Evolutionary conservation across 2,797 vertebrate species (phyloP).

Genomic region (Taenioides sp.): DNA sequence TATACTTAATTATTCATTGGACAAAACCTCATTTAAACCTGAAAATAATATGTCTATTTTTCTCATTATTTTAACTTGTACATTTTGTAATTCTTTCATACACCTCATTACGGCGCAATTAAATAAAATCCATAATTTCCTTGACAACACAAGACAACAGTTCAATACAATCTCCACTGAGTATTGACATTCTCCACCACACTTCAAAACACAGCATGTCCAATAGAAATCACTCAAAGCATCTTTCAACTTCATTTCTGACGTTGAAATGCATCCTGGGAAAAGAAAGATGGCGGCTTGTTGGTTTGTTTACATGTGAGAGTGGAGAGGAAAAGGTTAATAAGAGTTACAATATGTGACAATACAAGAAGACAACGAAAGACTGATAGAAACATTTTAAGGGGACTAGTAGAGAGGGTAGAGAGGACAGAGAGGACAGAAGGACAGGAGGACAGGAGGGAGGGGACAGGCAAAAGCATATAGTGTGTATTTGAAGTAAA

Average conservation of each 20-base stretch:
- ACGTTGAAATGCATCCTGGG: constrained; percentile 58
- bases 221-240: constrained; percentile 30
- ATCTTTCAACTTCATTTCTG: constrained; percentile 65
- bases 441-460: constrained; percentile 25
- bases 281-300: constrained; percentile 41
- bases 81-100: too few relatives aligned
- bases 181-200: neutral
- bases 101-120: too few relatives aligned
- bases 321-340: constrained; percentile 40
- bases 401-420: constrained; percentile 23
- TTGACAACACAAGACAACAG: too few relatives aligned
- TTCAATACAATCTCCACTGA: neutral
- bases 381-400: constrained; percentile 9
- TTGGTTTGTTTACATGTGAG: constrained; percentile 39
- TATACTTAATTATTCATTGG: too few relatives aligned
- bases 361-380: constrained; percentile 21
- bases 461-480: constrained; percentile 34
- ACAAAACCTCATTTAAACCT: too few relatives aligned
- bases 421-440: constrained; percentile 24
- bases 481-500: constrained; percentile 12
- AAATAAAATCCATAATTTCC: too few relatives aligned
- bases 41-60: too few relatives aligned
- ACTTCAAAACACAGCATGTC: constrained; percentile 20
- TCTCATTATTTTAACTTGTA: too few relatives aligned
- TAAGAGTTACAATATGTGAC: constrained; percentile 25